Conservation (phyloP, 2,113 vertebrate species). For the Cyrtonyx montezumae region DNA sequence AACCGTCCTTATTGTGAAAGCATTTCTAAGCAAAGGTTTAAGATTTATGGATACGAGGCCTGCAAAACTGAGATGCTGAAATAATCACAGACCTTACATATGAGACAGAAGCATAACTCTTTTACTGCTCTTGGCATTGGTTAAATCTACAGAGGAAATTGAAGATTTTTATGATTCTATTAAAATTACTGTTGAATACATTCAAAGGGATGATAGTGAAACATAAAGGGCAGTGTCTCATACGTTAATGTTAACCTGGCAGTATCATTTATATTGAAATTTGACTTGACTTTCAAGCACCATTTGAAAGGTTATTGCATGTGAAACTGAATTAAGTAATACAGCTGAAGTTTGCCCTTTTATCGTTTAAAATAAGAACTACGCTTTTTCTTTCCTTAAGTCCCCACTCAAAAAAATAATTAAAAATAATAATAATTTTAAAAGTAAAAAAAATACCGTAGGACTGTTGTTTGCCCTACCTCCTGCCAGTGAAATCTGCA, state of each 20-base stretch:
- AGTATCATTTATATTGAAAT: conserved; percentile 62
- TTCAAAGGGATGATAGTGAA: conserved; percentile 18
- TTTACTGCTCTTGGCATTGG: conserved; percentile 42
- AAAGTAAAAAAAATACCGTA: not conserved
- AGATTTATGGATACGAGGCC: not conserved
- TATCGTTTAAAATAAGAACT: not conserved
- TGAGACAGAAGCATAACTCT: conserved; percentile 13
- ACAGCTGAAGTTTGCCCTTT: not conserved
- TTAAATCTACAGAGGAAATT: conserved; percentile 65
- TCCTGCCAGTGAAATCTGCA: not conserved
- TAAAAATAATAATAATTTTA: not conserved
- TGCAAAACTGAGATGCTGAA: conserved; percentile 23
- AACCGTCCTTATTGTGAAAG: not conserved
- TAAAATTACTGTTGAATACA: conserved; percentile 51
- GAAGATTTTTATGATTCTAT: conserved; percentile 69
- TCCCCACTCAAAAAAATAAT: not conserved
- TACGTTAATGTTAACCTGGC: conserved; percentile 31
- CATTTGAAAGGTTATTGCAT: conserved; percentile 67
- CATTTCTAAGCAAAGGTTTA: not conserved
- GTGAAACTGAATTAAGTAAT: conserved; percentile 52
- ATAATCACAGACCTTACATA: conserved; percentile 10
- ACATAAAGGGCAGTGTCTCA: conserved; percentile 64
- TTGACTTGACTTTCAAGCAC: conserved; percentile 67
- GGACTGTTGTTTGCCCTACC: not conserved
- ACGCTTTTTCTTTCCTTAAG: not conserved